Percentiles rank a stretch among this genome's conserved stretches.
These are phyloP conservation scores for Ochropacha duplaris DNA, from an alignment of 2,888 invertebrate species.

Conservation along the genomic window DNA sequence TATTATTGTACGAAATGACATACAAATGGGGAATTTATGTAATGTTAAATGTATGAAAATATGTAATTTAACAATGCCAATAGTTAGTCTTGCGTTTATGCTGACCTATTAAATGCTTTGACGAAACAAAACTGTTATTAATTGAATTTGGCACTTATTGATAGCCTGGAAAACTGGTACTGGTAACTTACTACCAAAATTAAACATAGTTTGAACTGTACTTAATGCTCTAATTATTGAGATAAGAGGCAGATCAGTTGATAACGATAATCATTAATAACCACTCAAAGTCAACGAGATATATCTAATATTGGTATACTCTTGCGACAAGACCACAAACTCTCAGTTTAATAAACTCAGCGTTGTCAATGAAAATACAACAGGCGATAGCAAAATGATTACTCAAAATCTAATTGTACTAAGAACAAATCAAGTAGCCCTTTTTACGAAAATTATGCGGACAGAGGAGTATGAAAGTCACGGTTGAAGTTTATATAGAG, in stretches of 20 bases:
- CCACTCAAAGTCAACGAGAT: conserved; percentile 5
- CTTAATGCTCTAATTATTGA: neutral
- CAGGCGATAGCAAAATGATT: neutral
- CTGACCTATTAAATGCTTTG: too few relatives aligned
- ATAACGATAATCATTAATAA: neutral
- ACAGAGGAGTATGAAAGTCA: too few relatives aligned
- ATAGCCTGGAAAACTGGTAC: neutral
- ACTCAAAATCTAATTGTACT: neutral
- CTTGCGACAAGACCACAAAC: conserved; percentile 18
- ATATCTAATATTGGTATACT: conserved; percentile 6
- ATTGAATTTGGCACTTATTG: neutral
- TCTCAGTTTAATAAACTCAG: conserved; percentile 12
- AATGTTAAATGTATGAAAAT: too few relatives aligned
- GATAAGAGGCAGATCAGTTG: neutral
- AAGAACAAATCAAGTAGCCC: neutral
- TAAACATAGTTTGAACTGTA: neutral
- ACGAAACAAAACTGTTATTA: too few relatives aligned
- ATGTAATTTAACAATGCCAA: too few relatives aligned
- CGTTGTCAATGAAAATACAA: neutral
- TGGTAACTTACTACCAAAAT: neutral
- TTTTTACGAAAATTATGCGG: too few relatives aligned
- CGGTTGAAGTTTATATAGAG: too few relatives aligned
- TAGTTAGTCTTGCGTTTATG: too few relatives aligned
- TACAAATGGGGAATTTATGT: too few relatives aligned
- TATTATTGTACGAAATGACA: too few relatives aligned